Base-by-base conservation (phyloP, 2,888 invertebrate genomes). In the Leptopilina myrica region DNA sequence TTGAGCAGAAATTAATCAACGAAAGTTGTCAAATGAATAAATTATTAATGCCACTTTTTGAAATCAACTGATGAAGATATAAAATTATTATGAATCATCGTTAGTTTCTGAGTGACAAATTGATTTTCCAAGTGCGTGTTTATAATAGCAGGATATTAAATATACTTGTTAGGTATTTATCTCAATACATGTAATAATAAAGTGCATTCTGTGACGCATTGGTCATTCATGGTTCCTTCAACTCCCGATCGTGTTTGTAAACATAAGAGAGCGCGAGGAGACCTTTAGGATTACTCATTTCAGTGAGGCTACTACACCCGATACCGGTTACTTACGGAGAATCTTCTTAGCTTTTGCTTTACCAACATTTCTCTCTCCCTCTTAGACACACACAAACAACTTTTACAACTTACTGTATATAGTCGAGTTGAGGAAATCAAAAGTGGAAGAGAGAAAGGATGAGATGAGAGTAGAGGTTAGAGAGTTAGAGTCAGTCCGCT, bases 191-290 rank as follows among this genome's bases (percentile, higher is more conserved):
- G 59, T 76, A 62, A 15, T 33, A 14, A 59, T 43, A 43, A 64
- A 20, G 64, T 62, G 64, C 64, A 49, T 64, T 49, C 78, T 62
- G 56, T 77, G 79, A 76, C 67, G 84, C 83, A 84, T 86, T 80
- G 83, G 81, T 86, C 87, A 87, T 88, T 89, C 87, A 87, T 81
- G 84, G 86, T 88, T 88, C 86, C 87, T 88, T 88, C 88, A 88
- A 87, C 86, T 87, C 87, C 43, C 84, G 78, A 78, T 65, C 81
- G 83, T 89, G 89, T 89, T 89, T 88, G 88, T 89, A 89, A 89
- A 89, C 89, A 89, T 83, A 84, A 84, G 49, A 49, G 49, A 49
- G 49, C 49, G 49, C 9, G 81, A 84, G 81, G 84, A 83, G 79
- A 83, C 84, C 86, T 86, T 49, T 83, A 83, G 79, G 87, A 88